Conservation (phyloP, 2,113 vertebrate species). For the Muscicapa adusta region DNA sequence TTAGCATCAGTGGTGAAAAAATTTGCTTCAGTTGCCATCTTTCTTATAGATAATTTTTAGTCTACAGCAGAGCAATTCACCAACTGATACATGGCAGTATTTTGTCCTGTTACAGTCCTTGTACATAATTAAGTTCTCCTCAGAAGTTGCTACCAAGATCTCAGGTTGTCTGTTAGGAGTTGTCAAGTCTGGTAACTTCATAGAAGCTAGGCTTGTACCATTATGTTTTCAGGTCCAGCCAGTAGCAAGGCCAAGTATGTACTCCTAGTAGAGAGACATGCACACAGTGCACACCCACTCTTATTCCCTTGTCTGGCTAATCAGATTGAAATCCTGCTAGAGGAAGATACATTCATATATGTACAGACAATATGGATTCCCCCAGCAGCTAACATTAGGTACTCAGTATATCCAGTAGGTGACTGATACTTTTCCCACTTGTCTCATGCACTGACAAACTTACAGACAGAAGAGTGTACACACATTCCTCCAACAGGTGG, state of each 20-base stretch:
- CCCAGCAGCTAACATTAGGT: not conserved
- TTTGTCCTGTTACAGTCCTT: not conserved
- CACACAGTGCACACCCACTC: accelerated
- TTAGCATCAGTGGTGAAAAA: not conserved
- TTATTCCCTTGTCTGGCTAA: not conserved
- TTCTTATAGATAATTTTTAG: not conserved
- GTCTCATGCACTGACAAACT: not conserved
- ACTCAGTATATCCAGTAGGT: not conserved
- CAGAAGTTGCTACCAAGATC: not conserved
- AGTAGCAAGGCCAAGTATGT: accelerated
- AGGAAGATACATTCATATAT: not conserved
- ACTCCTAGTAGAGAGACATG: not conserved
- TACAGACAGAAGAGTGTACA: not conserved
- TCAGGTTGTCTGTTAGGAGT: not conserved
- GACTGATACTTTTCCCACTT: not conserved
- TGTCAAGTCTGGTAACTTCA: not conserved
- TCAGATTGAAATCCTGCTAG: not conserved
- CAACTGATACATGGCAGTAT: not conserved
- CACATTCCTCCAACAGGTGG: not conserved
- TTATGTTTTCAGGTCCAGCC: not conserved
- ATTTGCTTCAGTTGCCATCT: not conserved
- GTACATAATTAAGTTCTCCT: not conserved
- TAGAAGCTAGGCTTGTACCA: not conserved
- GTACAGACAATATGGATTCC: not conserved
- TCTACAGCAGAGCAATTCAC: not conserved